Conservation (phyloP, 2,113 vertebrate genomes). For the Syngnathus scovelli region DNA sequence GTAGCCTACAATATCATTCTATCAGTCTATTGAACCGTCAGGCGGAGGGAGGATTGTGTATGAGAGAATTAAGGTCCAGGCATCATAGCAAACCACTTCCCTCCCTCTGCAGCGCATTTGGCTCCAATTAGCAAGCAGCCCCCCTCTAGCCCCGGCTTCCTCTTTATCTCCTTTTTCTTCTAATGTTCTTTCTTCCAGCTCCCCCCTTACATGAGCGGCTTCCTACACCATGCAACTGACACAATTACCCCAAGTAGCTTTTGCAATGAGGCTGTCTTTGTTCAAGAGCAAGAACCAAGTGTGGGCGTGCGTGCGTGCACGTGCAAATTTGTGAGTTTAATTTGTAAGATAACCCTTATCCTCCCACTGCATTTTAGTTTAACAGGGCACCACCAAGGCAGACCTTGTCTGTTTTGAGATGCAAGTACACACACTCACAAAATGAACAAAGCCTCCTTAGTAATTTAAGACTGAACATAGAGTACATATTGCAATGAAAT, state of each 20-base stretch:
- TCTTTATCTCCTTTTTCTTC: constrained; percentile 33
- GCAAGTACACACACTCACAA: constrained; percentile 33
- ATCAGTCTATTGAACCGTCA: constrained; percentile 11
- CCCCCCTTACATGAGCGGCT: constrained; percentile 11
- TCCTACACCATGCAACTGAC: constrained; percentile 50
- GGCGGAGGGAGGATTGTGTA: constrained; percentile 15
- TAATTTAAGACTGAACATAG: background rate
- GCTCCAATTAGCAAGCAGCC: constrained; percentile 57
- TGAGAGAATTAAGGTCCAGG: constrained; percentile 24
- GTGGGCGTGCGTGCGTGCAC: constrained; percentile 1
- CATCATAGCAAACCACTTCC: constrained; percentile 36
- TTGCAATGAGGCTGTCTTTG: constrained; percentile 24
- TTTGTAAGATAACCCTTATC: constrained; percentile 33
- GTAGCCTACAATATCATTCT: background rate
- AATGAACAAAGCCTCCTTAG: constrained; percentile 48
- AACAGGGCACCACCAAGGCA: constrained; percentile 54
- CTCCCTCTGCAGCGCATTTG: constrained; percentile 62
- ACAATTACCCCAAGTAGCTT: constrained; percentile 60
- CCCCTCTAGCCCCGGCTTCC: constrained; percentile 53
- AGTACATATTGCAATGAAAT: background rate
- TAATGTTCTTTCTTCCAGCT: constrained; percentile 30
- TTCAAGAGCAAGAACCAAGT: constrained; percentile 5
- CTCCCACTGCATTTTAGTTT: constrained; percentile 53
- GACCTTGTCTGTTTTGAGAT: constrained; percentile 41
- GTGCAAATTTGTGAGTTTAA: constrained; percentile 12